Evolutionary conservation across 2,888 invertebrate species (phyloP).

Genomic region (Agrochola lychnidis): DNA sequence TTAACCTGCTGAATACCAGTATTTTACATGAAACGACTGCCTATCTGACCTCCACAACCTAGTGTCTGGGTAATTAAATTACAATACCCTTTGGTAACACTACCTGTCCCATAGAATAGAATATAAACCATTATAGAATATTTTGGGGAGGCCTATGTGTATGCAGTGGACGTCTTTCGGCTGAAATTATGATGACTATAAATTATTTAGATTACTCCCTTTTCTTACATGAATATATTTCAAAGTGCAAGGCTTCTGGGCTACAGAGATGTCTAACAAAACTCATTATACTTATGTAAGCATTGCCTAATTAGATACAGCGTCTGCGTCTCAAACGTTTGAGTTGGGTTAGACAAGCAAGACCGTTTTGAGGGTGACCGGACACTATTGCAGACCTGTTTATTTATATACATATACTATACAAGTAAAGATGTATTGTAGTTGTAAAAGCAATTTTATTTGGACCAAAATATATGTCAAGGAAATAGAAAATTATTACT

Average conservation of each 20-base stretch:
- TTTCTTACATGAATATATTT: constrained; percentile 4
- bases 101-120: not conserved
- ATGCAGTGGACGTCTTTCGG: not conserved
- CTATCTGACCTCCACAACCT: not conserved
- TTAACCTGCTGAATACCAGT: not conserved
- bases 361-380: constrained; percentile 74
- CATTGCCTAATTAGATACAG: constrained; percentile 78
- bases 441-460: not conserved
- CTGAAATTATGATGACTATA: not conserved
- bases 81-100: not conserved
- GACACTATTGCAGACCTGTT: constrained; percentile 65
- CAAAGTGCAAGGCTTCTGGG: constrained; percentile 36
- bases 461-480: not conserved
- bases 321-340: constrained; percentile 77
- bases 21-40: not conserved
- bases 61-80: not conserved
- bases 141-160: not conserved
- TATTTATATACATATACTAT: constrained; percentile 36
- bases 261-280: constrained; percentile 57
- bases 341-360: constrained; percentile 79
- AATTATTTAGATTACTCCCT: not conserved
- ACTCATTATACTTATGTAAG: constrained; percentile 68
- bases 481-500: not conserved
- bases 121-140: not conserved
- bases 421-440: constrained; percentile 1